Evolutionary conservation across 2,797 vertebrate species (phyloP).

Genomic region (Adrianichthys oophorus): DNA sequence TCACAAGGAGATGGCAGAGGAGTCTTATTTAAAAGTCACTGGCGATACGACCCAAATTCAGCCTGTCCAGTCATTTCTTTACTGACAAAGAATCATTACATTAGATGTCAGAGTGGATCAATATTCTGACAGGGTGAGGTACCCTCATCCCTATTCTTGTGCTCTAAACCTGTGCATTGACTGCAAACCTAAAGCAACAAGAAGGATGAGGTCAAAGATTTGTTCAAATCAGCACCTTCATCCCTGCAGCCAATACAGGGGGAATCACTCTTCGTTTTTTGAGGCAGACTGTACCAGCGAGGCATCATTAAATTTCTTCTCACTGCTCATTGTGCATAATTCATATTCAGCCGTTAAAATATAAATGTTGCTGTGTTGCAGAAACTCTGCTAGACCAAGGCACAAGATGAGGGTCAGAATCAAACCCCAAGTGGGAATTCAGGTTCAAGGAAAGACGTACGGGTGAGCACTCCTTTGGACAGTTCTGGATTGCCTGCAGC

Average conservation of each 20-base stretch:
- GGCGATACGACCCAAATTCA: constrained; percentile 64
- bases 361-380: constrained; percentile 84
- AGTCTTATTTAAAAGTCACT: constrained; percentile 77
- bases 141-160: constrained; percentile 44
- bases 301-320: constrained; percentile 89
- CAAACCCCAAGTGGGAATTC: constrained; percentile 50
- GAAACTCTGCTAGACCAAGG: constrained; percentile 64
- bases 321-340: constrained; percentile 88
- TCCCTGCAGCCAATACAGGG: constrained; percentile 63
- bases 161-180: constrained; percentile 56
- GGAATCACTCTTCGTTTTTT: constrained; percentile 71
- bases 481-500: constrained; percentile 50
- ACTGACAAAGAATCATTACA: constrained; percentile 78
- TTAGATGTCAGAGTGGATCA: constrained; percentile 73
- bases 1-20: constrained; percentile 61
- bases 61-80: constrained; percentile 64
- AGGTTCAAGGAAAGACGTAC: constrained; percentile 54
- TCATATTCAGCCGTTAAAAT: constrained; percentile 88
- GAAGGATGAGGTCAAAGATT: constrained; percentile 76
- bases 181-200: constrained; percentile 67
- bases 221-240: constrained; percentile 76
- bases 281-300: constrained; percentile 73
- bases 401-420: constrained; percentile 58
- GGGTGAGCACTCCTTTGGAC: constrained; percentile 52
- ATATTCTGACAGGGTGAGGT: constrained; percentile 73